Evolutionary conservation across 2,113 vertebrate species (phyloP).

Genomic region (Himantopus leucocephalus): DNA sequence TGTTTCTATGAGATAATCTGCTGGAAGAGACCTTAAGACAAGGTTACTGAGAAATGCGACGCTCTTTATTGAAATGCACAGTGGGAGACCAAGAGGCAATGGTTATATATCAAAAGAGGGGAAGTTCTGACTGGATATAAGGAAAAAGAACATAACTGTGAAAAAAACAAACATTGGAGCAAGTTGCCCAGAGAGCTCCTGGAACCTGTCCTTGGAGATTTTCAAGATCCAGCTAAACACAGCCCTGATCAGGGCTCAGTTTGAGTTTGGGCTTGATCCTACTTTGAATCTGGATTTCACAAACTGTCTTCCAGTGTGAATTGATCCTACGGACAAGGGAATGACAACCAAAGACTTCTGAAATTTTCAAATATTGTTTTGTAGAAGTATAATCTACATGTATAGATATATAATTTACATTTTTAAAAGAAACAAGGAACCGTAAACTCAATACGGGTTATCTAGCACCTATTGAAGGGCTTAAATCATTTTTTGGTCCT

Average conservation of each 20-base stretch:
- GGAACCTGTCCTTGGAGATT: not conserved
- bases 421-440: not conserved
- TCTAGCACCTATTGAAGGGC: not conserved
- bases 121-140: not conserved
- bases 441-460: accelerated
- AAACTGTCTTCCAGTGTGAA: not conserved
- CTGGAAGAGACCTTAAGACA: not conserved
- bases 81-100: not conserved
- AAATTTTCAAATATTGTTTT: not conserved
- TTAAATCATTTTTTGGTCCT: not conserved
- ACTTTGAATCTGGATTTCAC: not conserved
- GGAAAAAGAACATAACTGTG: not conserved
- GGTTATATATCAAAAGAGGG: not conserved
- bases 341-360: not conserved
- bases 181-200: not conserved
- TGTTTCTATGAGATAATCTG: not conserved
- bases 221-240: not conserved
- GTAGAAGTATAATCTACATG: not conserved
- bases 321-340: not conserved
- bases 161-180: not conserved
- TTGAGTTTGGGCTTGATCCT: not conserved
- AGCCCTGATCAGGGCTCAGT: not conserved
- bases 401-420: not conserved
- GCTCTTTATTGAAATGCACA: not conserved
- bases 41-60: not conserved